Percentiles rank a stretch among this genome's conserved stretches.
phyloP scores from a whole-genome alignment of 1,140 invertebrate genomes.

The Temnothorax longispinosus region DNA sequence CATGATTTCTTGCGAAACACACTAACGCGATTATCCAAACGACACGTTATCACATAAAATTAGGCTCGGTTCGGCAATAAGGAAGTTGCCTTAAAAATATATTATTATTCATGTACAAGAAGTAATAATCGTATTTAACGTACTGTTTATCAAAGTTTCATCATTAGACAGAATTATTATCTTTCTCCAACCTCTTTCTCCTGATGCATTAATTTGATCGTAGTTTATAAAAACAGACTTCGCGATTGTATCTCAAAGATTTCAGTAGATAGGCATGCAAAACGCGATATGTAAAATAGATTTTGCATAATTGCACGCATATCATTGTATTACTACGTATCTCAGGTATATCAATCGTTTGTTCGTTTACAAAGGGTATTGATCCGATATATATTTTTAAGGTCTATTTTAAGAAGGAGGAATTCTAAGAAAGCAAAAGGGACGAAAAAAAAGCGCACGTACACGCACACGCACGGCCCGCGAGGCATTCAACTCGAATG shows the following conservation, averaged over 20 bases:
- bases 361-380: not conserved
- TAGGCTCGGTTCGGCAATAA: not conserved
- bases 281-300: not conserved
- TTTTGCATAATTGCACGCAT: not conserved
- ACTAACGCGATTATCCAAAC: not conserved
- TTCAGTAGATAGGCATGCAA: not conserved
- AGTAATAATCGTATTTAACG: not conserved
- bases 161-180: not conserved
- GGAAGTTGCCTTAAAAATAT: not conserved
- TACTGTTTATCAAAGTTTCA: not conserved
- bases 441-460: conserved; percentile 9
- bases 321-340: not conserved
- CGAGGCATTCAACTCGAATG: conserved; percentile 41
- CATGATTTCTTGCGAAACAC: not conserved
- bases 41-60: not conserved
- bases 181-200: too few relatives aligned
- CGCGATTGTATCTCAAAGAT: not conserved
- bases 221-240: not conserved
- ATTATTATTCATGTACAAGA: not conserved
- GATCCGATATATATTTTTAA: not conserved
- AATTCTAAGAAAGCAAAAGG: not conserved
- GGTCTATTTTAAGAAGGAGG: not conserved
- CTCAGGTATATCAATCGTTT: not conserved
- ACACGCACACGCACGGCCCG: not conserved
- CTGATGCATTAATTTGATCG: not conserved